phyloP scores from a whole-genome alignment of 2,113 vertebrate genomes.

The Heterocephalus glaber region DNA sequence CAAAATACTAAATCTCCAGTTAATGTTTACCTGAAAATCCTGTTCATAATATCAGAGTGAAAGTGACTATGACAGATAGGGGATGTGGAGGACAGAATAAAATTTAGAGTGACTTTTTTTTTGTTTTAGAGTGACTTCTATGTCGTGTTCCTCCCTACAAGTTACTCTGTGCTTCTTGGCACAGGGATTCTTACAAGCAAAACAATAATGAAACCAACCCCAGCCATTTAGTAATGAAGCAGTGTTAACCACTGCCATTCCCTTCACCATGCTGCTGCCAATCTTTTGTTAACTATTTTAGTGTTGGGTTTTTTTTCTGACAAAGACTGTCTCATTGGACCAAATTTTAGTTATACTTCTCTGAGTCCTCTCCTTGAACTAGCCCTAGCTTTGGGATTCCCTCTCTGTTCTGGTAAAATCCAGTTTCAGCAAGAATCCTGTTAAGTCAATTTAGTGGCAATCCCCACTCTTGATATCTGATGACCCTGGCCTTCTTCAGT shows the following conservation, averaged over 20 bases:
- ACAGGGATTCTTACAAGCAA: neutral
- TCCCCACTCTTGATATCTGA: neutral
- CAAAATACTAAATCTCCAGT: conserved; percentile 5
- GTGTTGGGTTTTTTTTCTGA: neutral
- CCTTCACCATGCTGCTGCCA: neutral
- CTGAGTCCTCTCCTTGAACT: neutral
- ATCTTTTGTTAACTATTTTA: neutral
- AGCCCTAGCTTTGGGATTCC: neutral
- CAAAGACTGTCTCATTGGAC: neutral
- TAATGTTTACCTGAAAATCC: neutral
- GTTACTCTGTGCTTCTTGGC: neutral
- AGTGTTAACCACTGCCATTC: neutral
- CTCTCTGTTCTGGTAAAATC: neutral
- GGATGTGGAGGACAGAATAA: rapidly evolving
- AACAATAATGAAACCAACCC: neutral
- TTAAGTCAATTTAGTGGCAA: neutral
- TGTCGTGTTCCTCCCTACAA: neutral
- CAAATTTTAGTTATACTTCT: neutral
- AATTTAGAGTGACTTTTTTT: neutral
- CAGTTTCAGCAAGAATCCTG: neutral
- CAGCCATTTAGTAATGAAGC: neutral
- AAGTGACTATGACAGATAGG: neutral
- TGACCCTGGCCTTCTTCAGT: neutral
- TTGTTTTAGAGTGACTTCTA: neutral
- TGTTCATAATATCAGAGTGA: neutral